Percentiles rank a stretch among this genome's conserved stretches.
These are phyloP conservation scores for Omphaloscelis lunosa DNA, from an alignment of 2,888 invertebrate species.

Conservation along the genomic window DNA sequence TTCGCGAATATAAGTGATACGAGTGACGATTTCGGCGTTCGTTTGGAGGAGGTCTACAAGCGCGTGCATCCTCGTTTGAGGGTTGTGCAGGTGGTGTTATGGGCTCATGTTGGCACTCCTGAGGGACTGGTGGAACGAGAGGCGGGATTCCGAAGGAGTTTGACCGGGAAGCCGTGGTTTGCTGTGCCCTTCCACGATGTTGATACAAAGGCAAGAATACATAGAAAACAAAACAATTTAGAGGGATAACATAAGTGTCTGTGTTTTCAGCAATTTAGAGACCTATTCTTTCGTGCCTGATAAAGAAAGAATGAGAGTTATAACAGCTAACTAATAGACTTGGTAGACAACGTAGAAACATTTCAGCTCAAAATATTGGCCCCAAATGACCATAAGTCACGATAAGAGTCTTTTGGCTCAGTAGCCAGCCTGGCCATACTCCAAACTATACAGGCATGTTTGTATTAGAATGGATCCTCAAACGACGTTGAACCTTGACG, in stretches of 20 bases:
- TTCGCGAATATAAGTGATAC: constrained; percentile 93
- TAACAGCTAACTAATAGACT: background rate
- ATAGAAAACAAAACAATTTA: background rate
- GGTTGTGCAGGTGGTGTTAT: constrained; percentile 93
- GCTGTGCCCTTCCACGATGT: constrained; percentile 93
- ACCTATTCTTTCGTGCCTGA: background rate
- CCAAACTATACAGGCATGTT: constrained; percentile 31
- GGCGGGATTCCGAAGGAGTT: constrained; percentile 91
- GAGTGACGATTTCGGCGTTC: constrained; percentile 93
- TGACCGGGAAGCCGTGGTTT: constrained; percentile 93
- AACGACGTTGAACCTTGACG: background rate
- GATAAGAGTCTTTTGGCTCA: constrained; percentile 30
- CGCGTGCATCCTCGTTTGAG: constrained; percentile 88
- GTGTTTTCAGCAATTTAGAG: background rate
- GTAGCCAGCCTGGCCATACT: constrained; percentile 29
- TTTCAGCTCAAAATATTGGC: constrained; percentile 10
- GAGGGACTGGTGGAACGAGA: constrained; percentile 92
- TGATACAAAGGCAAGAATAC: constrained; percentile 91
- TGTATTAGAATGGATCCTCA: background rate
- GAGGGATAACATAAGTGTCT: too few relatives aligned
- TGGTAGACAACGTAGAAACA: background rate
- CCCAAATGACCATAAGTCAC: constrained; percentile 3
- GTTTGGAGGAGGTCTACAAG: constrained; percentile 91
- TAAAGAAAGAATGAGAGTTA: background rate
- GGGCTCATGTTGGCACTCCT: constrained; percentile 91